These are phyloP conservation scores for Caenorhabditis becei DNA, from an alignment of 2,888 invertebrate genomes.

Conservation along the genomic window DNA sequence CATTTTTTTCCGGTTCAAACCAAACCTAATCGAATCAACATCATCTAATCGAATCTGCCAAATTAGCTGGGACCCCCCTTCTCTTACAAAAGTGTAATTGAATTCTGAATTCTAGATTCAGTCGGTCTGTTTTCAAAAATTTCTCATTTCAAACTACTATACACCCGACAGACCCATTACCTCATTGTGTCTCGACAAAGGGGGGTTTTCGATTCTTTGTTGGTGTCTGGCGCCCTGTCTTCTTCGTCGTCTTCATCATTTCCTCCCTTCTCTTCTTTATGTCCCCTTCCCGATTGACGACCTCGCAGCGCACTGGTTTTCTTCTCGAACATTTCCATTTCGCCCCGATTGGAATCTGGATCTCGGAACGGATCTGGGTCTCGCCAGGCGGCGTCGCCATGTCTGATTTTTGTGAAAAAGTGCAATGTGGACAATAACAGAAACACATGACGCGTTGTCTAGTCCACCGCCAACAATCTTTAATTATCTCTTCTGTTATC, in stretches of 20 bases:
- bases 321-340: neutral
- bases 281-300: slow-evolving; percentile 38
- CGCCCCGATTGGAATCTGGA: slow-evolving; percentile 15
- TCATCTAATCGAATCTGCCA: slow-evolving; percentile 19
- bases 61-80: slow-evolving; percentile 17
- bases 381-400: neutral
- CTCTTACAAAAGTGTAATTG: neutral
- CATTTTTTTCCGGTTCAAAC: slow-evolving; percentile 39
- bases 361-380: slow-evolving; percentile 6
- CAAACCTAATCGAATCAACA: slow-evolving; percentile 51
- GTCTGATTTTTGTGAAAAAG: slow-evolving; percentile 20
- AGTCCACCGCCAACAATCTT: slow-evolving; percentile 18
- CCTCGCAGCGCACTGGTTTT: slow-evolving; percentile 30
- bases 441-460: slow-evolving; percentile 37
- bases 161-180: slow-evolving; percentile 25
- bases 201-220: slow-evolving; percentile 30
- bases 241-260: neutral
- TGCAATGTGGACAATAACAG: slow-evolving; percentile 18
- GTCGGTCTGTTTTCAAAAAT: too few relatives aligned
- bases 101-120: neutral
- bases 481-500: slow-evolving; percentile 25
- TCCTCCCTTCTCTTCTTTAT: slow-evolving; percentile 27
- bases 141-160: too few relatives aligned
- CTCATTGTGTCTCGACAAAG: slow-evolving; percentile 42
- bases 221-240: slow-evolving; percentile 31